Percentiles rank a stretch among this genome's conserved stretches.
phyloP scores from a whole-genome alignment of 2,888 invertebrate species.

The Pegoplata infirma region DNA sequence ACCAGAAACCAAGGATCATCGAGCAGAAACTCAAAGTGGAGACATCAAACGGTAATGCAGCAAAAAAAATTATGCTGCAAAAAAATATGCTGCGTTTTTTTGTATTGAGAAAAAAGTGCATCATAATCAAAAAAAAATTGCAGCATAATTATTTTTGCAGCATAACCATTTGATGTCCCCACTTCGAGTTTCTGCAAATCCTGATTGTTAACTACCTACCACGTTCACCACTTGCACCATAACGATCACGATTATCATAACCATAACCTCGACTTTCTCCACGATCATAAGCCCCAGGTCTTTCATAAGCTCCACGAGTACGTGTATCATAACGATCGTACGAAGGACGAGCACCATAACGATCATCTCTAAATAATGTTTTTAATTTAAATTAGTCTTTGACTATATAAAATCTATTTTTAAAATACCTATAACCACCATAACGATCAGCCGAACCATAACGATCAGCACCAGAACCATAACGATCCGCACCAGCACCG shows the following conservation, averaged over 20 bases:
- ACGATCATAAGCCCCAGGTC: constrained; percentile 58
- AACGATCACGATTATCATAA: constrained; percentile 75
- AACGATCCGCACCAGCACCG: constrained; percentile 28
- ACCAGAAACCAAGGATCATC: no score
- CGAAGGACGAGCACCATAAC: constrained; percentile 68
- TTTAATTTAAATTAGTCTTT: neutral
- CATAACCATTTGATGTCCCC: no score
- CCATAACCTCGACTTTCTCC: constrained; percentile 72
- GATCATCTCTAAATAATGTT: constrained; percentile 69
- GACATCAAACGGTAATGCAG: no score
- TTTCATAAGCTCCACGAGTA: constrained; percentile 47
- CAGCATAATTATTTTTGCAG: no score
- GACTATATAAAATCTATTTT: no score
- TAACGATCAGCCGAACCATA: constrained; percentile 25
- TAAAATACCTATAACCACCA: constrained; percentile 31
- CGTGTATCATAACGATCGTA: constrained; percentile 66
- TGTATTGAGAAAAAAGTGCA: no score
- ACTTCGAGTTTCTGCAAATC: neutral
- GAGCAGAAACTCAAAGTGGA: no score
- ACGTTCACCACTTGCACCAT: constrained; percentile 67
- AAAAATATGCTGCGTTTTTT: no score
- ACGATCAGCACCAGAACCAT: constrained; percentile 25
- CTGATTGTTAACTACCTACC: constrained; percentile 28
- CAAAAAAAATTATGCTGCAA: no score
- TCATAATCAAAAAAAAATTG: no score